Percentiles rank a stretch among this genome's conserved stretches.
Conservation (phyloP, 1,140 invertebrate genomes). For the Berghia stephanieae region DNA sequence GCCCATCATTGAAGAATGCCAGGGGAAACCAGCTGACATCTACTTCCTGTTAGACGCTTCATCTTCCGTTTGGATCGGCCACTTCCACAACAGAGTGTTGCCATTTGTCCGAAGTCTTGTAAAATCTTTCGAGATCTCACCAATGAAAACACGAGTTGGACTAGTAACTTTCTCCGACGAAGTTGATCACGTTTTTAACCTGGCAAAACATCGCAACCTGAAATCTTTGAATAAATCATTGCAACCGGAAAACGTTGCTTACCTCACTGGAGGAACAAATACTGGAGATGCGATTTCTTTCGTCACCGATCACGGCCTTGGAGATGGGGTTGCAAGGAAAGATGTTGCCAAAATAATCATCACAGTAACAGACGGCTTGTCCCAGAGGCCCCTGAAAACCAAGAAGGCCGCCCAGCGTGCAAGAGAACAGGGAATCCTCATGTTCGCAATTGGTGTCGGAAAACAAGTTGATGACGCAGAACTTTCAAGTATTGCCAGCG, state of each 20-base stretch:
- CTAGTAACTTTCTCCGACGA: slow-evolving; percentile 45
- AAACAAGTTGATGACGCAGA: slow-evolving; percentile 30
- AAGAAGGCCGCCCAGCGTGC: slow-evolving; percentile 34
- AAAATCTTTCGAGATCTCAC: slow-evolving; percentile 45
- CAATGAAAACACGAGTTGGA: slow-evolving; percentile 46
- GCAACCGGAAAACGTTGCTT: slow-evolving; percentile 29
- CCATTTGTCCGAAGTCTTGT: slow-evolving; percentile 48
- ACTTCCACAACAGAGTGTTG: slow-evolving; percentile 48
- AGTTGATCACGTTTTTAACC: slow-evolving; percentile 31
- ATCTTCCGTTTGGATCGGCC: slow-evolving; percentile 50
- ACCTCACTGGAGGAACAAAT: slow-evolving; percentile 42
- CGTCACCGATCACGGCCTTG: slow-evolving; percentile 40
- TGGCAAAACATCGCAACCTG: slow-evolving; percentile 31
- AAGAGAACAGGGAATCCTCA: slow-evolving; percentile 35
- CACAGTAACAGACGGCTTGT: slow-evolving; percentile 48
- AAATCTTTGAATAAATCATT: slow-evolving; percentile 14
- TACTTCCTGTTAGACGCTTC: slow-evolving; percentile 58
- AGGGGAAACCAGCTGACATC: slow-evolving; percentile 56
- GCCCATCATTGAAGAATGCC: slow-evolving; percentile 43
- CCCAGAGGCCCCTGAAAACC: slow-evolving; percentile 34
- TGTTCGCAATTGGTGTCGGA: slow-evolving; percentile 53
- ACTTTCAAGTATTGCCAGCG: slow-evolving; percentile 35
- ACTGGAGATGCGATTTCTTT: slow-evolving; percentile 41
- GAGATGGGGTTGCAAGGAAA: slow-evolving; percentile 22
- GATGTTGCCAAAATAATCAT: slow-evolving; percentile 42